Conservation (phyloP, 1,140 invertebrate genomes). For the Melanaphis sacchari region DNA sequence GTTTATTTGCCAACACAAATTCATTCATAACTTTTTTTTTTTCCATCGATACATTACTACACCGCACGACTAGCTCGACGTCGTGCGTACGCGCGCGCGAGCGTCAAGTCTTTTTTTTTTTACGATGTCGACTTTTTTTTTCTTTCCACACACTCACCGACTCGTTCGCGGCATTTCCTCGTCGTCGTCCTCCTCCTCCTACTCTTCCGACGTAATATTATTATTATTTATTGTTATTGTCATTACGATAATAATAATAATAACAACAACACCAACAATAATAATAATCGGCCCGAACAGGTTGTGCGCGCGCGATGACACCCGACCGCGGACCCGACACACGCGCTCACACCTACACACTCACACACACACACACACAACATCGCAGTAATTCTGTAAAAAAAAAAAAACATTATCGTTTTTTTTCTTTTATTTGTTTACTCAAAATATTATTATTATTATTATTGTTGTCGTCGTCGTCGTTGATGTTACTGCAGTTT, state of each 20-base stretch:
- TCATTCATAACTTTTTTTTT: slow-evolving; percentile 56
- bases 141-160: neutral
- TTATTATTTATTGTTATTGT: neutral
- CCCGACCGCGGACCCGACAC: neutral
- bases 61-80: neutral
- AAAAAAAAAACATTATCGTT: neutral
- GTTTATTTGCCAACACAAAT: slow-evolving; percentile 50
- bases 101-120: slow-evolving; percentile 1
- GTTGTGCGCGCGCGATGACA: neutral
- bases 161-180: neutral
- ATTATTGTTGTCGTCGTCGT: too few relatives aligned
- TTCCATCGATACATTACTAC: neutral
- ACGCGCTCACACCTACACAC: too few relatives aligned
- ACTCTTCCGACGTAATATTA: neutral
- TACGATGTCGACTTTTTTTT: neutral
- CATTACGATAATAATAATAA: neutral
- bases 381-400: neutral
- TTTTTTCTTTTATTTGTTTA: too few relatives aligned
- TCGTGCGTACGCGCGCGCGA: neutral
- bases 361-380: too few relatives aligned
- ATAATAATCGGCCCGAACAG: neutral
- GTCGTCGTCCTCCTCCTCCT: too few relatives aligned
- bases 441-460: neutral
- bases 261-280: neutral
- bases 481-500: too few relatives aligned